A percentile compares a stretch with the other conserved stretches of the same genome.
phyloP scores from a whole-genome alignment of 2,797 vertebrate species.

The Danio kyathit region DNA sequence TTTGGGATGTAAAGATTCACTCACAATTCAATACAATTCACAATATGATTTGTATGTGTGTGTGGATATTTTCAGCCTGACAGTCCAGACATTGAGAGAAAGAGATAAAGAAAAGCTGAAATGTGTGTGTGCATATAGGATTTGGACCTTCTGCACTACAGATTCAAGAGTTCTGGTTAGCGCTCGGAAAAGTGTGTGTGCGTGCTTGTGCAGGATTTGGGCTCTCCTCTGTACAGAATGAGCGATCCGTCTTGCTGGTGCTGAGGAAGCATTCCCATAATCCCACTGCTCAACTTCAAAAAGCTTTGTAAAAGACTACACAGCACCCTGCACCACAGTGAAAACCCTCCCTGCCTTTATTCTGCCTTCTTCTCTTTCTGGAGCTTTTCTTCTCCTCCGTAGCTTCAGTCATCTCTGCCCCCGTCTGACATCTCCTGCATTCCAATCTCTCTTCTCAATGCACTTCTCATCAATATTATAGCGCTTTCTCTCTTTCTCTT shows the following conservation, averaged over 20 bases:
- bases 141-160: constrained; percentile 20
- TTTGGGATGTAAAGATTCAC: too few species aligned
- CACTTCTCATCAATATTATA: constrained; percentile 50
- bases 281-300: constrained; percentile 82
- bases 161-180: constrained; percentile 25
- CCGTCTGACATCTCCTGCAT: constrained; percentile 43
- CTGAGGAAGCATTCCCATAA: constrained; percentile 81
- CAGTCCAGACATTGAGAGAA: background rate
- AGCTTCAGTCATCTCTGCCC: constrained; percentile 51
- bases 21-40: too few species aligned
- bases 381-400: constrained; percentile 42
- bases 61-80: too few species aligned
- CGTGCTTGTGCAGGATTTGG: constrained; percentile 39
- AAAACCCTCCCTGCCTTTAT: constrained; percentile 51
- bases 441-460: constrained; percentile 36
- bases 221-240: constrained; percentile 43
- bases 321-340: constrained; percentile 59
- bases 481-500: constrained; percentile 15
- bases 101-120: background rate
- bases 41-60: too few species aligned
- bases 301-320: constrained; percentile 75
- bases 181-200: background rate
- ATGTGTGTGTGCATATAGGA: constrained; percentile 41
- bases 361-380: constrained; percentile 36
- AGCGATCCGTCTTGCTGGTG: constrained; percentile 68